A percentile compares a stretch with the other conserved stretches of the same genome.
These are phyloP conservation scores for Mormyrus hasselquistii DNA, from an alignment of 2,797 vertebrate genomes.

Conservation along the genomic window DNA sequence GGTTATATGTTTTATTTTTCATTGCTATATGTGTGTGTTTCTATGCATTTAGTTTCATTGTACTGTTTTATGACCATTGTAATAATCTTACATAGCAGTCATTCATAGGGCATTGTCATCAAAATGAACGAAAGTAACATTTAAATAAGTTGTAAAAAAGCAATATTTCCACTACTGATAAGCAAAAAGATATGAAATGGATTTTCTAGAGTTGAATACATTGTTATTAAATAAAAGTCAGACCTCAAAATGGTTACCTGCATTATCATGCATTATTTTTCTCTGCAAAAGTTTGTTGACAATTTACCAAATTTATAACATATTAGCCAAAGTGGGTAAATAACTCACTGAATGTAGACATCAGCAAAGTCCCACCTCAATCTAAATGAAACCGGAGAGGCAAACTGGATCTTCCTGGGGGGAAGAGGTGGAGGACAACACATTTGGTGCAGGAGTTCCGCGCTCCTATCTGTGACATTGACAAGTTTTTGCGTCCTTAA, in stretches of 20 bases:
- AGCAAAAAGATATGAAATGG: not conserved
- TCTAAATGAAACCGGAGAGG: not conserved
- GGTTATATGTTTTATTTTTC: not conserved
- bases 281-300: not conserved
- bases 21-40: not conserved
- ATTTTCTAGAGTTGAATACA: not conserved
- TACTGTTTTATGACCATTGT: not conserved
- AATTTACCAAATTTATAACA: not conserved
- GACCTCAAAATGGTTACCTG: not conserved
- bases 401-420: not conserved
- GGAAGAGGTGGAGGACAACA: not conserved
- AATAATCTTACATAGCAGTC: not conserved
- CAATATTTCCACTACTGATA: not conserved
- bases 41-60: not conserved
- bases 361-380: not conserved
- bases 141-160: not conserved
- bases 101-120: not conserved
- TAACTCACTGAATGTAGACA: not conserved
- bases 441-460: not conserved
- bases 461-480: not conserved
- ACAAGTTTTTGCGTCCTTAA: not conserved
- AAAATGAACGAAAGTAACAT: not conserved
- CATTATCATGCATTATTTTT: not conserved
- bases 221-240: not conserved
- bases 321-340: not conserved